Conservation (phyloP, 2,113 vertebrate species). For the Athene noctua region DNA sequence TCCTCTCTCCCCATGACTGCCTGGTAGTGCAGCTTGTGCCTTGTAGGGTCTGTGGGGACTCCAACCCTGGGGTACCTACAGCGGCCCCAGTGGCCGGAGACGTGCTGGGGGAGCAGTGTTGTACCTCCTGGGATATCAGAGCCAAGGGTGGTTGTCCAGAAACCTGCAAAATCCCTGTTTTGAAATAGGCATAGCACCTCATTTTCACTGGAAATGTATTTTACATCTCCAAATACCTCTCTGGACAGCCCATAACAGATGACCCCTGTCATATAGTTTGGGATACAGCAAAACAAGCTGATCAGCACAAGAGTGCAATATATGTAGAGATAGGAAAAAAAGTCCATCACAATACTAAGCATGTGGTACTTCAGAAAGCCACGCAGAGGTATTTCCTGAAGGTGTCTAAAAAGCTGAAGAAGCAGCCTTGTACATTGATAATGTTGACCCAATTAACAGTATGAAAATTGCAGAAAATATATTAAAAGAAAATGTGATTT, state of each 20-base stretch:
- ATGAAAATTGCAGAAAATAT: not conserved
- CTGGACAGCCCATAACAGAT: not conserved
- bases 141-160: rapidly evolving
- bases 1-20: rapidly evolving
- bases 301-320: too few species aligned
- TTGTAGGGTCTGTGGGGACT: not conserved
- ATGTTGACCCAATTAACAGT: not conserved
- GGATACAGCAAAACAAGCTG: not conserved
- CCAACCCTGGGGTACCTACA: not conserved
- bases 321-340: not conserved
- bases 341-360: not conserved
- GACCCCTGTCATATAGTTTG: not conserved
- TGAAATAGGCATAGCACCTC: not conserved
- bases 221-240: not conserved
- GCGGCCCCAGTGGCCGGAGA: rapidly evolving
- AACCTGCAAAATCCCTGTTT: not conserved
- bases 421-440: not conserved
- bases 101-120: rapidly evolving
- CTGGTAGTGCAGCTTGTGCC: rapidly evolving
- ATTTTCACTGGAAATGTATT: not conserved
- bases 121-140: not conserved
- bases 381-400: not conserved
- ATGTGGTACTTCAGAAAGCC: not conserved
- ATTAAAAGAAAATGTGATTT: not conserved
- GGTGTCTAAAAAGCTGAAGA: not conserved